Percentiles rank a stretch among this genome's conserved stretches.
phyloP scores from a whole-genome alignment of 2,113 vertebrate genomes.

The Drymodes brunneopygia region DNA sequence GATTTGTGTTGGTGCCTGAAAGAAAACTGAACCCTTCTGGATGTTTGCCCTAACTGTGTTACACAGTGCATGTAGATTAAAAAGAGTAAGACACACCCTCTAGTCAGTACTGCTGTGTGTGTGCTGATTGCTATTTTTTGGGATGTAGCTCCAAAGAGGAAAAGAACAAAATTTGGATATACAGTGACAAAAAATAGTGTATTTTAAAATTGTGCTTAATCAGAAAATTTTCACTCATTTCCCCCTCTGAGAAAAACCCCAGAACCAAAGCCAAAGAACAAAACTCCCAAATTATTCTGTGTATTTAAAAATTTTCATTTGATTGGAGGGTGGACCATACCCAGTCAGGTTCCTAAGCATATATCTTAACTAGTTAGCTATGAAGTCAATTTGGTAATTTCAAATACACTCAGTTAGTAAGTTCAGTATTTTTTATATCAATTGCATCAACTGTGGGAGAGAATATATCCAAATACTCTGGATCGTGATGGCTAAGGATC shows the following conservation, averaged over 20 bases:
- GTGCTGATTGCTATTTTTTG: neutral
- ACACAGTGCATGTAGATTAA: accelerated
- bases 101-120: neutral
- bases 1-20: neutral
- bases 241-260: neutral
- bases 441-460: neutral
- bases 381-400: neutral
- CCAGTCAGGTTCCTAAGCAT: neutral
- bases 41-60: neutral
- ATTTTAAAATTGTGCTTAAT: neutral
- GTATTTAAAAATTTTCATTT: neutral
- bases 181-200: neutral
- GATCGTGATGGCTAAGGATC: neutral
- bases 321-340: neutral
- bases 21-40: neutral
- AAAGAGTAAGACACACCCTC: neutral
- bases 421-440: neutral
- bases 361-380: neutral
- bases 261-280: neutral
- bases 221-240: neutral
- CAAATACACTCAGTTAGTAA: neutral
- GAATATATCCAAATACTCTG: neutral
- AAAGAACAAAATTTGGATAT: neutral
- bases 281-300: neutral
- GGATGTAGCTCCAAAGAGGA: neutral